Conservation (phyloP, 2,113 vertebrate genomes). For the Irena cyanogastra region DNA sequence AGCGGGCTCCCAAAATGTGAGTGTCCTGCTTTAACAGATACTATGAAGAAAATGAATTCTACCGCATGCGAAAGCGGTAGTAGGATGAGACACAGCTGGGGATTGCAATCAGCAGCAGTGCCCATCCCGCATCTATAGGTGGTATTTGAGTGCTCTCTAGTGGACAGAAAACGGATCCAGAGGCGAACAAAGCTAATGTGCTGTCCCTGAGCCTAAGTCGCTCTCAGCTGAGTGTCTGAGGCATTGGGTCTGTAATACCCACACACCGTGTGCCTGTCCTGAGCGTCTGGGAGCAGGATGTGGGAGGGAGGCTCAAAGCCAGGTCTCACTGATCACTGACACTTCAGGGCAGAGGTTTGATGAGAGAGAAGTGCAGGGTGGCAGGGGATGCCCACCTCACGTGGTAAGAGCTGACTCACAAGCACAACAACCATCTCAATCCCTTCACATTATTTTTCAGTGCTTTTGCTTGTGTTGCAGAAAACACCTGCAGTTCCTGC, state of each 20-base stretch:
- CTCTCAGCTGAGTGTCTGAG: neutral
- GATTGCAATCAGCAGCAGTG: accelerated
- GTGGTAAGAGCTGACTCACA: neutral
- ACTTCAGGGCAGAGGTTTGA: neutral
- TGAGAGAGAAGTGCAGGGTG: accelerated
- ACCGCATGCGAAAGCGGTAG: neutral
- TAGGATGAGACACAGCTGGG: neutral
- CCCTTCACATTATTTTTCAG: neutral
- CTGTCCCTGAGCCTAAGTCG: neutral
- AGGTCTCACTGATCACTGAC: neutral
- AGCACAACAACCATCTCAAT: neutral
- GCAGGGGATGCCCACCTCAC: accelerated
- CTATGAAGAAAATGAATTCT: neutral
- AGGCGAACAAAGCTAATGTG: neutral
- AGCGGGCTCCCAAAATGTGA: neutral
- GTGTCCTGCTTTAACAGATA: neutral
- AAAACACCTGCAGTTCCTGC: neutral
- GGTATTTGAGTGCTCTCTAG: slow-evolving; percentile 46
- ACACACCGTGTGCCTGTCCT: neutral
- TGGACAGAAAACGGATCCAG: neutral
- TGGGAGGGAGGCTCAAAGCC: neutral
- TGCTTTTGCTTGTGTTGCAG: neutral
- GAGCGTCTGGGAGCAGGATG: neutral
- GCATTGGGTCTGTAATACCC: neutral
- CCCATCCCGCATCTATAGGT: accelerated